Base-by-base conservation (phyloP, 2,888 invertebrate genomes). In the Caenorhabditis angaria region DNA sequence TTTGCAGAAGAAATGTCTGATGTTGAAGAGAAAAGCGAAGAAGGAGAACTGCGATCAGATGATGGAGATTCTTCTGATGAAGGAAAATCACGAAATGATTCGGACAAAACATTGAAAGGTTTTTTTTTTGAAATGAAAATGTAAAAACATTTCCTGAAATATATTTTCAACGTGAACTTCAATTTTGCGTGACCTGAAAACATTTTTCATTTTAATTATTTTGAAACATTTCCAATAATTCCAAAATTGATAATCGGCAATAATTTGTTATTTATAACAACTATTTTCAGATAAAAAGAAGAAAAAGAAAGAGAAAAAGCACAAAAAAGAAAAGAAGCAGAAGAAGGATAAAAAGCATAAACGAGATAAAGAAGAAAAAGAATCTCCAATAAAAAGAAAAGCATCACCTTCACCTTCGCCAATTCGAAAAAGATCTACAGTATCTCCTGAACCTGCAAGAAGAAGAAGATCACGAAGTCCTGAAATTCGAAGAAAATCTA, bases 291-390 rank as follows among this genome's bases (percentile, higher is more conserved):
- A 54, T 12, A 29, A 35, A 61, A 54, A 58, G 20, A 68, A 76
- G 59, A 71, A 76, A 24, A 76, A 76, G 68, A 76, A 64, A 41
- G 28, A 59, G 20, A 65, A 59, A 35, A 65, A 65, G n/a, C 54
- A 65, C 20, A 60, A 65, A 51, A 65, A 65, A 50, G 69, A 60
- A 22, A 57, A 57, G n/a, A 73, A 79, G 64, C 68, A 75, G 55
- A 76, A 79, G 51, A 68, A 66, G 47, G 65, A 70, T 54, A 71
- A 71, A 57, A 80, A 82, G 47, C 78, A 82, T 20, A 78, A 81
- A 35, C 77, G 78, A 56, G 75, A 80, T 10, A 76, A 77, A 58
- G 59, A 57, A 41, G 51, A 58, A 22, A 63, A 69, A 12, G 68
- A 72, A 18, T 59, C 66, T 14, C 70, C 65, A 12, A 51, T 41